A percentile compares a stretch with the other conserved stretches of the same genome.
phyloP scores from a whole-genome alignment of 2,888 invertebrate species.

The Drosophila emarginata region DNA sequence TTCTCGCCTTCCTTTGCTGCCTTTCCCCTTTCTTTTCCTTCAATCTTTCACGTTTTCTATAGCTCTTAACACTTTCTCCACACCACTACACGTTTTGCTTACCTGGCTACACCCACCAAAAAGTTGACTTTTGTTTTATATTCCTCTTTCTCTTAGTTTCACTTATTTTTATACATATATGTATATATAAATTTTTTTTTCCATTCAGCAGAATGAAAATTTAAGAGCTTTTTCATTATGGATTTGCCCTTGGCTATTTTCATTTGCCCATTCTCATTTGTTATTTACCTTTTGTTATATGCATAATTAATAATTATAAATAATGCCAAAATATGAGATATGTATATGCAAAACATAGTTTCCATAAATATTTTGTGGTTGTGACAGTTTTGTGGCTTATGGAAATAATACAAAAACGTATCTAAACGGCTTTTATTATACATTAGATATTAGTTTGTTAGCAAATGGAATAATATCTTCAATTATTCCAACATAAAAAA shows the following conservation, averaged over 20 bases:
- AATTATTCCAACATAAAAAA: too few species aligned
- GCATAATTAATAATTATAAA: conserved; percentile 56
- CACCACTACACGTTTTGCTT: background rate
- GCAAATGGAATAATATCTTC: background rate
- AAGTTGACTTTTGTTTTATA: conserved; percentile 19
- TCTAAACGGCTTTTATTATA: background rate
- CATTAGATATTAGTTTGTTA: background rate
- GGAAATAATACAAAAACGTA: background rate
- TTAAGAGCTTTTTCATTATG: conserved; percentile 63
- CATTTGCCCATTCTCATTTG: conserved; percentile 24
- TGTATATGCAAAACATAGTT: conserved; percentile 27
- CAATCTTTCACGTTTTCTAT: background rate
- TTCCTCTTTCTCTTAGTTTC: background rate
- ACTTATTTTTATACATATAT: background rate
- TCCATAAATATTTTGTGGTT: conserved; percentile 14
- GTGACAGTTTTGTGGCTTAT: conserved; percentile 30
- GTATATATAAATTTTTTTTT: conserved; percentile 13
- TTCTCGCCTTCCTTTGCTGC: conserved; percentile 27
- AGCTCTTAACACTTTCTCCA: conserved; percentile 14
- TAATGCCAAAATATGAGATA: conserved; percentile 34
- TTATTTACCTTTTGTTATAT: conserved; percentile 29
- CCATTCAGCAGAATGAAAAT: conserved; percentile 58
- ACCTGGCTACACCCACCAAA: conserved; percentile 2
- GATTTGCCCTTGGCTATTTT: conserved; percentile 29
- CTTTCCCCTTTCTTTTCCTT: conserved; percentile 11